A percentile compares a stretch with the other conserved stretches of the same genome.
Conservation (phyloP, 2,113 vertebrate species). For the Apodemus sylvaticus region DNA sequence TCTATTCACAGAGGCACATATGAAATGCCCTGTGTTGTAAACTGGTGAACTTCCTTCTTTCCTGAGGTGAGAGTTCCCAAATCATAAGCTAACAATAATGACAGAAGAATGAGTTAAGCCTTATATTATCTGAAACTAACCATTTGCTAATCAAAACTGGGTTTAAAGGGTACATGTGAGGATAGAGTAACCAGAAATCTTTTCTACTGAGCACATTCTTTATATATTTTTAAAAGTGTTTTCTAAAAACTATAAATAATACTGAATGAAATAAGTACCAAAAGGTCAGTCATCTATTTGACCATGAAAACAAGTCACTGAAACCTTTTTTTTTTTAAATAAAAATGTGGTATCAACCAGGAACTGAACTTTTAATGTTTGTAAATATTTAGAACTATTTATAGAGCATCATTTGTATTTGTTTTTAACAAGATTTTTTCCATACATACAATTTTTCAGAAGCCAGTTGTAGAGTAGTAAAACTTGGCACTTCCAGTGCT, state of each 20-base stretch:
- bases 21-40: constrained; percentile 49
- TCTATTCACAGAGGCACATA: neutral
- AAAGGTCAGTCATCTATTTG: constrained; percentile 35
- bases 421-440: constrained; percentile 40
- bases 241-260: constrained; percentile 41
- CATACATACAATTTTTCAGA: neutral
- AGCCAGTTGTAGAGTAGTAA: constrained; percentile 12
- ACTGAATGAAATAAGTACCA: constrained; percentile 65
- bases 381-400: constrained; percentile 58
- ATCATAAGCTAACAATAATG: constrained; percentile 61
- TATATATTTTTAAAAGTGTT: constrained; percentile 36
- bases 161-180: constrained; percentile 44
- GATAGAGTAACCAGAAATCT: constrained; percentile 43
- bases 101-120: constrained; percentile 61
- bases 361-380: constrained; percentile 48
- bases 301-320: constrained; percentile 58
- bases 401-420: constrained; percentile 3
- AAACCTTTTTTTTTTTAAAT: constrained; percentile 54
- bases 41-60: constrained; percentile 56
- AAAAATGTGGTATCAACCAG: constrained; percentile 34
- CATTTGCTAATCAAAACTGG: constrained; percentile 67
- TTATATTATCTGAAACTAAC: constrained; percentile 55
- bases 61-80: constrained; percentile 52
- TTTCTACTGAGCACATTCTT: constrained; percentile 52
- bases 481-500: constrained; percentile 4